Conservation (phyloP, 2,797 vertebrate species). For the Cuniculus paca region DNA sequence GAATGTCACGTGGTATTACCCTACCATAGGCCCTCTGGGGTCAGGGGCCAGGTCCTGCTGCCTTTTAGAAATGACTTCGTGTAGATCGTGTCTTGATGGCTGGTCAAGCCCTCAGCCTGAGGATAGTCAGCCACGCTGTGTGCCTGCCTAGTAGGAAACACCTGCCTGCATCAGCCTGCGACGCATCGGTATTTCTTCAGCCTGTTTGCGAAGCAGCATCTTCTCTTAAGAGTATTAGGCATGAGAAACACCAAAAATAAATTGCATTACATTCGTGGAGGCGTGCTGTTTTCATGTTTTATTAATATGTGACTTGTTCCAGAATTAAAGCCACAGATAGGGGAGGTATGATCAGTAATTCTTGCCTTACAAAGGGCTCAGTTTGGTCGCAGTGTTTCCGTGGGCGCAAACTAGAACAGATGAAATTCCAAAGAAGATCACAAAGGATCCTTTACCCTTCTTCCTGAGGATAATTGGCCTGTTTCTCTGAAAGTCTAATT, state of each 20-base stretch:
- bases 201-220: not conserved
- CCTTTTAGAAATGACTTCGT: not conserved
- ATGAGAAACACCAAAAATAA: constrained; percentile 32
- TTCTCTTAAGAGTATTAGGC: constrained; percentile 43
- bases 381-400: constrained; percentile 21
- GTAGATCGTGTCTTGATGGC: not conserved
- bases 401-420: constrained; percentile 59
- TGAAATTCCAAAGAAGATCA: constrained; percentile 51
- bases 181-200: not conserved
- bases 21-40: not conserved
- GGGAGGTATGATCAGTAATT: constrained; percentile 6
- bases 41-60: not conserved
- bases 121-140: not conserved
- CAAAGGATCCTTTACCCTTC: constrained; percentile 57
- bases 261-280: not conserved
- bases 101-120: not conserved
- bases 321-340: constrained; percentile 13
- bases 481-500: constrained; percentile 78
- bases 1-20: not conserved
- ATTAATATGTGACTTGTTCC: not conserved
- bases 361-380: not conserved
- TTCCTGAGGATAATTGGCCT: constrained; percentile 73
- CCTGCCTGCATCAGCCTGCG: not conserved
- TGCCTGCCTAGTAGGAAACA: not conserved
- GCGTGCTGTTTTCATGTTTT: constrained; percentile 27